Percentiles rank a stretch among this genome's conserved stretches.
Evolutionary conservation across 1,140 invertebrate species (phyloP).

Genomic region (Diuraphis noxia): DNA sequence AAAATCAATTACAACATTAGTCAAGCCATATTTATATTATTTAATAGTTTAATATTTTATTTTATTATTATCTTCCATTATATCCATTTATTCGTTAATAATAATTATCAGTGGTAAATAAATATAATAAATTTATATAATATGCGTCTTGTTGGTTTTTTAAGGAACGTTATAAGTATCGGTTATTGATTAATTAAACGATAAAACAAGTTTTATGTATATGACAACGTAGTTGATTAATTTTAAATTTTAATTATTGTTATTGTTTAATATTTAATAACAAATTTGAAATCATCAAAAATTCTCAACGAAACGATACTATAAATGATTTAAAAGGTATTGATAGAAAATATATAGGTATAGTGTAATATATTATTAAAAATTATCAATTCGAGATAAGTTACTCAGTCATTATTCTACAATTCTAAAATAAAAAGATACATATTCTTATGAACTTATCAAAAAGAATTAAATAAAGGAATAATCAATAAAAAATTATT

Average conservation of each 20-base stretch:
- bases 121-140: background rate
- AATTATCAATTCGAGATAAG: too few species aligned
- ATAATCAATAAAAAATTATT: too few species aligned
- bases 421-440: background rate
- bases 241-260: background rate
- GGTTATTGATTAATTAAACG: background rate
- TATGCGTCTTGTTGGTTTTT: background rate
- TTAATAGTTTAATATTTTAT: background rate
- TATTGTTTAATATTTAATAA: background rate
- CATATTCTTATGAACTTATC: background rate
- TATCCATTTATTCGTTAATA: background rate
- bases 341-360: background rate
- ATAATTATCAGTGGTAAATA: background rate
- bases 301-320: background rate
- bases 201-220: background rate
- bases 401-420: too few species aligned
- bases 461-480: background rate
- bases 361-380: background rate
- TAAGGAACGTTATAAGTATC: background rate
- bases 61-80: background rate
- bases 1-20: background rate
- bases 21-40: background rate
- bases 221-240: background rate
- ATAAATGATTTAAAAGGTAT: background rate
- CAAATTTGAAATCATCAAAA: background rate